These are phyloP conservation scores for Oxyscelio sp. DNA, from an alignment of 2,888 invertebrate species.

Conservation along the genomic window DNA sequence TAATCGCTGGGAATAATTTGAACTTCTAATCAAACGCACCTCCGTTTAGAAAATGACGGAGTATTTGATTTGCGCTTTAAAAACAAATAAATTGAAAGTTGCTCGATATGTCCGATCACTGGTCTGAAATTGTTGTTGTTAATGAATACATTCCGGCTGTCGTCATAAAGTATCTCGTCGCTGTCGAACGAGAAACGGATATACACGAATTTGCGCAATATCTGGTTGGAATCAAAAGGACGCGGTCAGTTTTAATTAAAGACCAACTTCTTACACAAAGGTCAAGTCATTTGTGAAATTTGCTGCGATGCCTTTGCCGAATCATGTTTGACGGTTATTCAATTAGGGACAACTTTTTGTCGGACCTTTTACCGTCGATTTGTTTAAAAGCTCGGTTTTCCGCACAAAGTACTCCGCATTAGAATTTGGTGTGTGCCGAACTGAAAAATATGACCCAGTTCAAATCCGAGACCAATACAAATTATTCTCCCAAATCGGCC, in stretches of 20 bases:
- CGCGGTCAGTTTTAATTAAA: conserved; percentile 5
- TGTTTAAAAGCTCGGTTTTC: conserved; percentile 31
- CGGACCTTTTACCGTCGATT: conserved; percentile 27
- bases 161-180: not conserved
- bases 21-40: no score
- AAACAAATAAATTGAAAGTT: no score
- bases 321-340: not conserved
- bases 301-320: not conserved
- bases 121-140: no score
- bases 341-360: not conserved
- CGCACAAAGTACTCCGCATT: conserved; percentile 23
- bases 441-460: conserved; percentile 49
- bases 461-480: not conserved
- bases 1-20: no score
- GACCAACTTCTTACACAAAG: conserved; percentile 1
- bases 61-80: no score
- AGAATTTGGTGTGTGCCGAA: conserved; percentile 14
- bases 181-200: not conserved
- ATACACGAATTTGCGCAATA: not conserved
- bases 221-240: conserved; percentile 1
- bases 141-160: no score
- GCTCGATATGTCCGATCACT: no score
- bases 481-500: not conserved
- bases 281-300: not conserved
- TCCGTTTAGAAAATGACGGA: no score